These are phyloP conservation scores for Rostratula benghalensis DNA, from an alignment of 2,113 vertebrate species.

Conservation along the genomic window DNA sequence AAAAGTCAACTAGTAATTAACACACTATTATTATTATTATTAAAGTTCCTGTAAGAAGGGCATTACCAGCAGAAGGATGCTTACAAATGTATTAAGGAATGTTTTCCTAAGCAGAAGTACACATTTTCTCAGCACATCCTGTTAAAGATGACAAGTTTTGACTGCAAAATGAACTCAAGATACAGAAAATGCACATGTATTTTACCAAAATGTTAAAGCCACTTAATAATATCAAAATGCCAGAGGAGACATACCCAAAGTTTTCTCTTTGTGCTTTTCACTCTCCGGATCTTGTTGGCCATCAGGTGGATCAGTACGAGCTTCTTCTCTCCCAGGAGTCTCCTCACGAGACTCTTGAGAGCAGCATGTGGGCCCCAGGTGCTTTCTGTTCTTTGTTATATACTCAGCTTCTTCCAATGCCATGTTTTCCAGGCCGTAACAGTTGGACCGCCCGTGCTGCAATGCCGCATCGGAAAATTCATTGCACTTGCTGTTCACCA, in stretches of 20 bases:
- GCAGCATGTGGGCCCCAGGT: conserved; percentile 67
- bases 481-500: conserved; percentile 66
- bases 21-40: not conserved
- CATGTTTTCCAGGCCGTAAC: conserved; percentile 17
- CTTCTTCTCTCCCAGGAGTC: conserved; percentile 86
- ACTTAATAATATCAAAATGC: not conserved
- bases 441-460: conserved; percentile 72
- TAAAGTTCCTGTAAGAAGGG: not conserved
- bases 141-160: not conserved
- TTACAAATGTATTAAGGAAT: conserved; percentile 3
- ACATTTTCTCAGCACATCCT: not conserved
- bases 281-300: conserved; percentile 83
- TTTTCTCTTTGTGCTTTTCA: conserved; percentile 83
- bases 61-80: not conserved
- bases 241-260: conserved; percentile 79
- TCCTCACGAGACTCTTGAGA: conserved; percentile 82
- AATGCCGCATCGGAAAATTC: conserved; percentile 62
- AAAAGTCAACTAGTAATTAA: not conserved
- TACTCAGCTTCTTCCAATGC: conserved; percentile 40
- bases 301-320: conserved; percentile 84
- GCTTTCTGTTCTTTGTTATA: conserved; percentile 68
- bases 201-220: not conserved
- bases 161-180: not conserved
- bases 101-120: not conserved
- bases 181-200: not conserved